phyloP scores from a whole-genome alignment of 2,113 vertebrate genomes.

The Aix galericulata region DNA sequence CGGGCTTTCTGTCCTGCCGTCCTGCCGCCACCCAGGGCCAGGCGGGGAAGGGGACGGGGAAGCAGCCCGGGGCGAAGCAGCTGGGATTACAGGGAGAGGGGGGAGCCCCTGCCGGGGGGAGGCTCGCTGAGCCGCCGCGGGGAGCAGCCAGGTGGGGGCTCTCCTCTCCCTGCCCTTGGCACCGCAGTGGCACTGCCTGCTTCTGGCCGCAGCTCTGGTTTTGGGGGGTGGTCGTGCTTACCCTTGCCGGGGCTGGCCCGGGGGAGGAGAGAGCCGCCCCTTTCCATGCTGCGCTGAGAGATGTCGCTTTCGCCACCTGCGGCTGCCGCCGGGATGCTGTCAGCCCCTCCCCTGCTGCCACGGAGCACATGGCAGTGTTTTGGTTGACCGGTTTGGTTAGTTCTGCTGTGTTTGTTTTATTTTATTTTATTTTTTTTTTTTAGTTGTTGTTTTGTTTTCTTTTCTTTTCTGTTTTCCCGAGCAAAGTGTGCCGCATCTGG shows the following conservation, averaged over 20 bases:
- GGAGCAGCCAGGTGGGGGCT: no score
- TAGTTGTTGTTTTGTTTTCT: no score
- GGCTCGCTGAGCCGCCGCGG: neutral
- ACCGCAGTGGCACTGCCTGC: neutral
- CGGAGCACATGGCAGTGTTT: slow-evolving; percentile 49
- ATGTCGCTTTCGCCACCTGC: neutral
- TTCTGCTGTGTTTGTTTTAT: neutral
- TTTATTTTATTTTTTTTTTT: neutral
- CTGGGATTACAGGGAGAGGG: neutral
- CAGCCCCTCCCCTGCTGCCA: neutral
- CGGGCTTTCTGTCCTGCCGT: neutral
- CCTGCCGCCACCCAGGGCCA: neutral
- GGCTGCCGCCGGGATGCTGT: neutral
- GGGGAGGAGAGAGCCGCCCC: neutral
- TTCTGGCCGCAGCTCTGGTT: neutral
- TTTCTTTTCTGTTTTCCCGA: neutral
- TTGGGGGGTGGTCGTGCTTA: neutral
- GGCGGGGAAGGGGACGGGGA: neutral
- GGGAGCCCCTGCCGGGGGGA: neutral
- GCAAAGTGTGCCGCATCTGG: neutral
- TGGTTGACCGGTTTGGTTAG: slow-evolving; percentile 5
- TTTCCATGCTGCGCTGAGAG: neutral
- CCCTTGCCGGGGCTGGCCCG: neutral
- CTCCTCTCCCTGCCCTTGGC: neutral
- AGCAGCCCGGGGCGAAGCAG: neutral